Base-by-base conservation (phyloP, 2,113 vertebrate genomes). In the Rhabdornis inornatus region DNA sequence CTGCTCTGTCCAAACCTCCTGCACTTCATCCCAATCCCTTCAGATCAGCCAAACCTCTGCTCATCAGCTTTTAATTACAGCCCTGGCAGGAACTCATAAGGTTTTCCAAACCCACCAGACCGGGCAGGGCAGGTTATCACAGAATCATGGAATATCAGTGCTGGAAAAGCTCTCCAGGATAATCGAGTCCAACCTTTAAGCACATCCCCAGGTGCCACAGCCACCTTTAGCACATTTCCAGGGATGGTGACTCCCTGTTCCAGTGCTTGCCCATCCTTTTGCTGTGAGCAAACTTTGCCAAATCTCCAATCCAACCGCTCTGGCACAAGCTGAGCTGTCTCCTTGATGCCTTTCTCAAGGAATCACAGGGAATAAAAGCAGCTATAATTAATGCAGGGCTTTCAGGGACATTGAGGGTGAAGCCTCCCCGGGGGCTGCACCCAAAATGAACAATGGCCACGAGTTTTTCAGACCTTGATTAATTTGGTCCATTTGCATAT, bases 11-110 rank as follows among this genome's bases (percentile, higher is more conserved):
- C 27, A 68, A 72, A 14, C 14, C 13, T 64, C 17, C 22, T 18
- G 22, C 10, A 42, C 33, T 12, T 86, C 40, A 44, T 6, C 53
- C 37, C 0, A 0, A 4, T 49, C 52, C 18, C 35, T 33, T 16
- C 30, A 35, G 8, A 39, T 50, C 44, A 60, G 16, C 37, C 50
- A 33, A 39, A 76, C 27, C 77, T 77, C 53, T 47, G 37, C 11
- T 76, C 63, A 7, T 56, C 10, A 76, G 37, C 24, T 72, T 71
- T 60, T 53, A 56, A 60, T 83, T 69, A 31, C 35, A 80, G 6
- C 25, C 35, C 33, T 33, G 30, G 28, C 44, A 76, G 9, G 42
- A 55, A 42, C 10, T 0, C 15, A 28, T 4, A 10, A 45, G 20
- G 6, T 24, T 59, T 47, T 14, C 55, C 42, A 59, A 75, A 40